Base-by-base conservation (phyloP, 2,113 vertebrate genomes). In the Crypturellus undulatus region DNA sequence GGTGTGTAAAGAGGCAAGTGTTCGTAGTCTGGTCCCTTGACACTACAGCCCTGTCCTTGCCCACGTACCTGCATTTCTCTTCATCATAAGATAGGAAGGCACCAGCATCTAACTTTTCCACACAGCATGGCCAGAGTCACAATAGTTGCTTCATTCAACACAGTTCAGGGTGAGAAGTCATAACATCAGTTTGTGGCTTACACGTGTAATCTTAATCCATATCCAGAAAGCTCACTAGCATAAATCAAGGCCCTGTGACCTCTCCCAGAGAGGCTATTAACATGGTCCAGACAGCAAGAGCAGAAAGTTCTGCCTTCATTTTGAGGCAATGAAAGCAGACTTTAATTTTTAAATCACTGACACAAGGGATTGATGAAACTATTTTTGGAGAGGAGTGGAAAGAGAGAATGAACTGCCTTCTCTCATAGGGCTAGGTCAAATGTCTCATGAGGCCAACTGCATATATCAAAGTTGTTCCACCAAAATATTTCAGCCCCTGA, bases 331-430 rank as follows among this genome's bases (percentile, higher is more conserved):
- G 52, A 0, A 3, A 62, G 18, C 13, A 64, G 38, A 18, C 72
- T 91, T 92, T 78, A 64, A 71, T 90, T 94, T 95, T 94, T 92
- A 76, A 90, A 92, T 80, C 18, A 13, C 34, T 73, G n/a, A 77
- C 43, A 25, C 25, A 69, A 81, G 60, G 69, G 71, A 91, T 69
- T 71, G 79, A 69, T 90, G 69, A 70, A 47, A 26, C 20, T 58
- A 36, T 80, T 94, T 96, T 71, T 80, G 72, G 87, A 91, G 68
- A 75, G 52, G n/a, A 72, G 30, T 38, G 32, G 45, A 83, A 51
- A 59, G 70, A 91, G 43, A 64, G 89, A 80, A 71, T 45, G 9
- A 3, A 8, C 34, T n/a, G 38, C 73, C 42, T 92, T 12, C 60
- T 77, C 45, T 42, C 47, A 20, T 7, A 10, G 10, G 65, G 20